phyloP scores from a whole-genome alignment of 2,888 invertebrate genomes.

The Acanthacorydalis orientalis region DNA sequence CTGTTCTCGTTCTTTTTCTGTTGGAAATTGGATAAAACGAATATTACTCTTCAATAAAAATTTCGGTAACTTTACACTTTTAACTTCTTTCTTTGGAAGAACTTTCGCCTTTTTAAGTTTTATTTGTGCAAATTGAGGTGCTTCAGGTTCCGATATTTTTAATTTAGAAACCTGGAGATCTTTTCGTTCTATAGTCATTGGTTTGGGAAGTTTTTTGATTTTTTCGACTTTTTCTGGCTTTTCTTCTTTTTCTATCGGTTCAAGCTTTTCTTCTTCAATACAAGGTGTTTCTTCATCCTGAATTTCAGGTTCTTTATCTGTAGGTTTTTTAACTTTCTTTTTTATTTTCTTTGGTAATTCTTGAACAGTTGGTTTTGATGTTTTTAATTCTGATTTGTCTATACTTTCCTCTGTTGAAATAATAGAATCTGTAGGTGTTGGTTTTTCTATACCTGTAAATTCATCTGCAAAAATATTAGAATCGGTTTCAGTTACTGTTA shows the following conservation, averaged over 20 bases:
- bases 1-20: conserved; percentile 19
- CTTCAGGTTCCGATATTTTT: conserved; percentile 39
- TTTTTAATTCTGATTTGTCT: conserved; percentile 8
- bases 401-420: neutral
- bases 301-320: conserved; percentile 13
- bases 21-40: conserved; percentile 31
- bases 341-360: conserved; percentile 16
- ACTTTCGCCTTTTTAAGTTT: conserved; percentile 36
- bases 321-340: conserved; percentile 10
- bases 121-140: conserved; percentile 44
- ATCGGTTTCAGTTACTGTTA: neutral
- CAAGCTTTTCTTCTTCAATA: neutral
- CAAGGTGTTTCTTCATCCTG: conserved; percentile 6
- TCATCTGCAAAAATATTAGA: conserved; percentile 3
- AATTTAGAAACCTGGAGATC: conserved; percentile 41
- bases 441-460: conserved; percentile 8
- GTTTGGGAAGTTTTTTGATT: conserved; percentile 18
- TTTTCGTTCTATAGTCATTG: conserved; percentile 41
- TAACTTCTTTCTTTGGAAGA: conserved; percentile 17
- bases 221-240: conserved; percentile 12
- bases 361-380: conserved; percentile 7
- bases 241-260: conserved; percentile 6
- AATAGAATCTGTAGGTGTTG: neutral
- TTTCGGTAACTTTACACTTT: conserved; percentile 34
- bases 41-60: conserved; percentile 55